Conservation (phyloP, 2,797 vertebrate species). For the Setipinna tenuifilis region DNA sequence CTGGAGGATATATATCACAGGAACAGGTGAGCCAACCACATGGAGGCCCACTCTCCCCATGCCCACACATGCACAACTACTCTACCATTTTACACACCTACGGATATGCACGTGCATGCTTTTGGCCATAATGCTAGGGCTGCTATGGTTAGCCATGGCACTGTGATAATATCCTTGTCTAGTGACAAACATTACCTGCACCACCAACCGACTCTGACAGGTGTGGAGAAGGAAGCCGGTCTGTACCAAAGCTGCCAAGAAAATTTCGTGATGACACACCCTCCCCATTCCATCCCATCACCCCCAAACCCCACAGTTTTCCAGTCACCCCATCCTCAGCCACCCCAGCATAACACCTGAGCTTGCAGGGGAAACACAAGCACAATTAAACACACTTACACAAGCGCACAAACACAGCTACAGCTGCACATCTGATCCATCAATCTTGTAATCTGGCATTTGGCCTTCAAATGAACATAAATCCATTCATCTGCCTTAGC, state of each 20-base stretch:
- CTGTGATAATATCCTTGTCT: slow-evolving; percentile 14
- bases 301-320: not conserved
- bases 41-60: slow-evolving; percentile 70
- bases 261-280: not conserved
- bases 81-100: not conserved
- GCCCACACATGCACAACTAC: slow-evolving; percentile 60
- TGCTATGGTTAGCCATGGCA: not conserved
- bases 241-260: not conserved
- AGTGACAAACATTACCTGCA: not conserved
- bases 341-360: not conserved
- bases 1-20: slow-evolving; percentile 83
- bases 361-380: not conserved
- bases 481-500: not conserved
- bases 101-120: not conserved
- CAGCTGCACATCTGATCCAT: not conserved
- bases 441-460: not conserved
- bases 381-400: not conserved
- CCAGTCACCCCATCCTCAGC: no score
- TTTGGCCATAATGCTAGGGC: not conserved
- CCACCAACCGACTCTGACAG: not conserved
- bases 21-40: slow-evolving; percentile 70
- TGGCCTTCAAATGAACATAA: slow-evolving; percentile 18
- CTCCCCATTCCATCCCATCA: not conserved
- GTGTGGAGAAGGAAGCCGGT: not conserved
- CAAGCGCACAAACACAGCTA: not conserved